Base-by-base conservation (phyloP, 2,113 vertebrate species). In the Microcebus ravelobensis region DNA sequence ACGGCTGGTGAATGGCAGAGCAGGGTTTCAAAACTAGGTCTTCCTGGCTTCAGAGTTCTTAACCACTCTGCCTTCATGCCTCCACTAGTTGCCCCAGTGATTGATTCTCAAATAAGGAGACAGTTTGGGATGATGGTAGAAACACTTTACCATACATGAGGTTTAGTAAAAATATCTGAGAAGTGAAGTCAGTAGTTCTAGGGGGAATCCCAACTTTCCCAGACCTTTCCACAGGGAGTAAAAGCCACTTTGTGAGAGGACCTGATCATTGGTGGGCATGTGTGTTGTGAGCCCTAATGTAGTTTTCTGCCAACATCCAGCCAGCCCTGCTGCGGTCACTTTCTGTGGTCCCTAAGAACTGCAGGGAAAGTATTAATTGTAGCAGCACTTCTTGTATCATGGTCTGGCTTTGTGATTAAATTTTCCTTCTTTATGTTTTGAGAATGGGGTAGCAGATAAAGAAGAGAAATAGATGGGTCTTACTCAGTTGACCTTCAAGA, bases 201-300 rank as follows among this genome's bases (percentile, higher is more conserved):
- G 27, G 2, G 2, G 12, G 48, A 85, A 27, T 74, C 20, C 25
- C 80, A 68, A 1, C 3, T 39, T 77, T 77, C 39, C 55, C 31
- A 63, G 48, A 36, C 15, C 14, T 94, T 82, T 82, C 34, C 18
- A 23, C 9, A 9, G 59, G 21, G 17, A 55, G 9, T 55, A 36
- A 63, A 93, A 79, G 10, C 21, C 42, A 13, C 31, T 81, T 55
- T 6, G 55, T n/a, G 59, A 48, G 23, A 39, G 13, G 25, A 55
- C 10, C 61, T 79, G 48, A 50, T 25, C 45, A 5, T 27, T 34
- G 2, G 39, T 5, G 4, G 48, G n/a, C 59, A 12, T 3, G 21
- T 57, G 34, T 17, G 36, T 4, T 0, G 0, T 3, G 57, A 86
- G 13, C 27, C 1, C 39, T 2, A 21, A 14, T 2, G 13, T 0